These are phyloP conservation scores for Amphimedon queenslandica DNA, from an alignment of 37 sponge, comb jelly and placozoan species.

Conservation along the genomic window DNA sequence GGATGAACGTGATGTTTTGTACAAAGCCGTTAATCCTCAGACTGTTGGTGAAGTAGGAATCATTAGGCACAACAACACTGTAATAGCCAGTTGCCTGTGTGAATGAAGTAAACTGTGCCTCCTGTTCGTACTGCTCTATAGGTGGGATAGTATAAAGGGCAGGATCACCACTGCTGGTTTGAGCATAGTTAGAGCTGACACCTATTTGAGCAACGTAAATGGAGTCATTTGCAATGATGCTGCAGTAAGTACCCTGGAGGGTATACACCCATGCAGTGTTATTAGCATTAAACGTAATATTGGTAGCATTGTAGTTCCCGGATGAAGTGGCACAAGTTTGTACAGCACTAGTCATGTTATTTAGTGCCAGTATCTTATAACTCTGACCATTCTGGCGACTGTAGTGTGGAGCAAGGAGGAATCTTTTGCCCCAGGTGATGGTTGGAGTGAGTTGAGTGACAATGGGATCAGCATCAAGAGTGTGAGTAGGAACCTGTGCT, in stretches of 20 bases:
- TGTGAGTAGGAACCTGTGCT: background rate
- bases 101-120: background rate
- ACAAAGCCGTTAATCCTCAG: background rate
- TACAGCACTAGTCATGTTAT: background rate
- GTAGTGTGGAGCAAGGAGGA: constrained; percentile 6
- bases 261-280: background rate
- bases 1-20: background rate
- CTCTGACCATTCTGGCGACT: constrained; percentile 9
- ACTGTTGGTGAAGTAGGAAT: background rate
- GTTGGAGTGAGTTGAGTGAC: constrained; percentile 5
- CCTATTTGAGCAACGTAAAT: constrained; percentile 3
- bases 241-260: background rate
- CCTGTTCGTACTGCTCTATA: constrained; percentile 8
- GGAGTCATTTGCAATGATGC: background rate
- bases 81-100: background rate
- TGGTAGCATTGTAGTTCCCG: background rate
- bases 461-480: constrained; percentile 6
- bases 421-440: constrained; percentile 7
- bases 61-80: constrained; percentile 12
- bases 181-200: background rate
- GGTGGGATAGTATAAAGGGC: constrained; percentile 9
- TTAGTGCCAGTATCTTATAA: background rate
- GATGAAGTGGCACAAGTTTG: too few species aligned
- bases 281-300: background rate
- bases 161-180: constrained; percentile 6